These are phyloP conservation scores for Hemaris fuciformis DNA, from an alignment of 2,888 invertebrate genomes.

Conservation along the genomic window DNA sequence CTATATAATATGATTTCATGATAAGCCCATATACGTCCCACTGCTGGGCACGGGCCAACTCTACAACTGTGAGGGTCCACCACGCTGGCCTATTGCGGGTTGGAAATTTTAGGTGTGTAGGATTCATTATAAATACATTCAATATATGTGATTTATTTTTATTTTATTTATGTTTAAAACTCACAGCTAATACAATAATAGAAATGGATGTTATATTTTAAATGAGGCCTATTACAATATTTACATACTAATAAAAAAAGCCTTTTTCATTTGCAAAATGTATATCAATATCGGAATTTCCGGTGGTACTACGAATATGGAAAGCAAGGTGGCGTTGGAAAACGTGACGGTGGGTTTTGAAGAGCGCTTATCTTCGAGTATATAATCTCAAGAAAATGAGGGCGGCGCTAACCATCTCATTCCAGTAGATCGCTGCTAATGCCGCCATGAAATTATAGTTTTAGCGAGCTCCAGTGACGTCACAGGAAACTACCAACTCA, in stretches of 20 bases:
- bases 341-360: neutral
- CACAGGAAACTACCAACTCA: neutral
- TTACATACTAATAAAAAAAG: no score
- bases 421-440: neutral
- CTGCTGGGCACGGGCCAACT: neutral
- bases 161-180: no score
- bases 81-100: no score
- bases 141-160: no score
- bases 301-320: neutral
- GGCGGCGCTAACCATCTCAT: neutral
- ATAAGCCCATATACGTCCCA: neutral
- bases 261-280: neutral
- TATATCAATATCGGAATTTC: neutral
- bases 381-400: constrained; percentile 6
- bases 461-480: neutral
- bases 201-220: no score
- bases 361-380: neutral
- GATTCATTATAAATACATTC: no score
- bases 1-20: no score
- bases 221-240: no score
- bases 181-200: no score
- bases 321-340: neutral
- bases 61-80: neutral
- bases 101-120: no score
- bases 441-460: neutral